These are phyloP conservation scores for Pachydiplax longipennis DNA, from an alignment of 2,888 invertebrate species.

Conservation along the genomic window DNA sequence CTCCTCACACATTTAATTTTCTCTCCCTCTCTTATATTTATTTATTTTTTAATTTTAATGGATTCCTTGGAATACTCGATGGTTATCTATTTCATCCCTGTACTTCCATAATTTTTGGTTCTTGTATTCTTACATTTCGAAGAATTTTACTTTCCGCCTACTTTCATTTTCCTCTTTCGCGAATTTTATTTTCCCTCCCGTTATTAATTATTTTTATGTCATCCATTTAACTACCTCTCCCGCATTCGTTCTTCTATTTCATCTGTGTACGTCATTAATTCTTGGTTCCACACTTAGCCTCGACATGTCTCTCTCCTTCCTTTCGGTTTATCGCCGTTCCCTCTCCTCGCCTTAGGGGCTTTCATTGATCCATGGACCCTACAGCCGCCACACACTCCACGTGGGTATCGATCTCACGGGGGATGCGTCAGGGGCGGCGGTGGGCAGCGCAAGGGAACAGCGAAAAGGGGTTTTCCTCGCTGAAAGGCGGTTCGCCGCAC, in stretches of 20 bases:
- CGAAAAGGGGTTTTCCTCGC: background rate
- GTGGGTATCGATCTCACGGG: constrained; percentile 25
- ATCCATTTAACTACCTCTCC: background rate
- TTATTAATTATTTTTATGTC: background rate
- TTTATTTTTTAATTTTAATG: background rate
- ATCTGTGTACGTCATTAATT: background rate
- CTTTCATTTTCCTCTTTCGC: background rate
- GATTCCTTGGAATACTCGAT: no score
- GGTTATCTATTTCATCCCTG: background rate
- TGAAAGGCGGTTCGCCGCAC: background rate
- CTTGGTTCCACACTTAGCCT: no score
- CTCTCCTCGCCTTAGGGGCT: background rate
- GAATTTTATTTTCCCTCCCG: background rate
- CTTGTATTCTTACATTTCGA: background rate
- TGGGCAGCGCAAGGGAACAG: background rate
- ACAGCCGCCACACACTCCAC: constrained; percentile 33
- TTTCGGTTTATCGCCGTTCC: background rate
- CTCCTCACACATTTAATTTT: background rate
- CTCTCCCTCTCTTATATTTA: background rate
- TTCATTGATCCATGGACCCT: constrained; percentile 27
- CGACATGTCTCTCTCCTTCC: background rate
- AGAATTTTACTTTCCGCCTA: background rate
- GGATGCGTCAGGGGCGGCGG: constrained; percentile 7
- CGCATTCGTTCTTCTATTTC: background rate
- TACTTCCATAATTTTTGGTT: no score